Percentiles rank a stretch among this genome's conserved stretches.
Conservation (phyloP, 2,113 vertebrate genomes). For the Trematomus loennbergii region DNA sequence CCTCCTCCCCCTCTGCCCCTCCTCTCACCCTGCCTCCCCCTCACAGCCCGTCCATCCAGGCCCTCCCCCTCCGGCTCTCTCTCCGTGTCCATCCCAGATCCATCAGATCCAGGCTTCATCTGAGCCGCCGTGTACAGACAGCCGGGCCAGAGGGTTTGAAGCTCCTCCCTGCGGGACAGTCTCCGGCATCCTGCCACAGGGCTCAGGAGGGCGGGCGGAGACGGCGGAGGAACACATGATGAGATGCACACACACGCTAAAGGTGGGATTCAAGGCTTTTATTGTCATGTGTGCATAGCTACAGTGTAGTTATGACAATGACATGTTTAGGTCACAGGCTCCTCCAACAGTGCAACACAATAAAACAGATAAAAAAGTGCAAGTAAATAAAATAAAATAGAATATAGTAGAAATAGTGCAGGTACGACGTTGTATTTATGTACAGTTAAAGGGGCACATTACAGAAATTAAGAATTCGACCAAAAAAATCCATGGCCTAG, state of each 20-base stretch:
- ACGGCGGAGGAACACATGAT: constrained; percentile 11
- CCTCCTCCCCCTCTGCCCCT: constrained; percentile 41
- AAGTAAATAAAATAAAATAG: no score
- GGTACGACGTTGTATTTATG: no score
- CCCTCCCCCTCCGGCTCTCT: constrained; percentile 47
- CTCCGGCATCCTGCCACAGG: not conserved
- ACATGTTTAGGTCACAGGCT: no score
- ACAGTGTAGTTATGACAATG: no score
- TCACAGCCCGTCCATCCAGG: constrained; percentile 26
- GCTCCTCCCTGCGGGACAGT: not conserved
- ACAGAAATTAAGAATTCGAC: no score
- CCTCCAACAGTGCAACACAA: no score
- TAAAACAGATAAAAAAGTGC: no score
- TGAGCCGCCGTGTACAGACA: not conserved
- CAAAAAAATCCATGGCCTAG: no score
- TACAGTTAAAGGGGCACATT: no score
- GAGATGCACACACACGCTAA: constrained; percentile 60
- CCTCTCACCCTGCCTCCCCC: constrained; percentile 43
- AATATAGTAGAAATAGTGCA: no score
- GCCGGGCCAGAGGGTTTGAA: not conserved
- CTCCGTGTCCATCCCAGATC: constrained; percentile 24
- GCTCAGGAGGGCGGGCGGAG: not conserved
- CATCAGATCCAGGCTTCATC: not conserved
- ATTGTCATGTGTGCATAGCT: no score
- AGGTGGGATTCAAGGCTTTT: constrained; percentile 49